Conservation (phyloP, 2,797 vertebrate species). For the Antrozous pallidus region DNA sequence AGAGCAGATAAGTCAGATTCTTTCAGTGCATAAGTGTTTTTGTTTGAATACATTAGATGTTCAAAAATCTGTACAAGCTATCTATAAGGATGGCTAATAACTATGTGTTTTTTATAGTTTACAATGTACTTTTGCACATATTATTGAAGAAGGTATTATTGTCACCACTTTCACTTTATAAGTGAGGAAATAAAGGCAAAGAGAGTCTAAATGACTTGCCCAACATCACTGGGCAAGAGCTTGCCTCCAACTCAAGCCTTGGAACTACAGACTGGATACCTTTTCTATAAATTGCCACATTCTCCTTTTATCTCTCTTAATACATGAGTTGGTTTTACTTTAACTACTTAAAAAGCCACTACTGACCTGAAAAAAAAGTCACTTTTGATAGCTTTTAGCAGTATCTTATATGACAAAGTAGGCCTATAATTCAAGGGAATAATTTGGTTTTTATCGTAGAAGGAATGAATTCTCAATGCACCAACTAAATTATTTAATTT, state of each 20-base stretch:
- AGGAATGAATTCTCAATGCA: neutral
- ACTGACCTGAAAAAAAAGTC: neutral
- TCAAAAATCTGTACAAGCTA: slow-evolving; percentile 17
- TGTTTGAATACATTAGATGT: slow-evolving; percentile 15
- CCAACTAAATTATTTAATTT: neutral
- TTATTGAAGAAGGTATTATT: neutral
- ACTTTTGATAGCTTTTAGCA: neutral
- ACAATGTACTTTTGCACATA: neutral
- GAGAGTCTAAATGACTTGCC: neutral
- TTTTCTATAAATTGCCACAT: neutral
- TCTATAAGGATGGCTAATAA: neutral
- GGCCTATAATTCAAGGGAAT: neutral
- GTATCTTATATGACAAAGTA: neutral
- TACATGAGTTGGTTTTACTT: neutral
- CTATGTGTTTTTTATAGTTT: slow-evolving; percentile 44
- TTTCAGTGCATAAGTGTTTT: neutral
- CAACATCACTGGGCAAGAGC: neutral
- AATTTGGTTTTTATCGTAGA: neutral
- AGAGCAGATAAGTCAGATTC: neutral
- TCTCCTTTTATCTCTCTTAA: neutral
- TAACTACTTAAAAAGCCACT: neutral
- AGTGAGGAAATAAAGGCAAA: neutral
- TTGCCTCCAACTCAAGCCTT: neutral
- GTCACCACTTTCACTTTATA: neutral
- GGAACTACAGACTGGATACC: neutral